phyloP scores from a whole-genome alignment of 2,888 invertebrate genomes.

The Phortica magna region DNA sequence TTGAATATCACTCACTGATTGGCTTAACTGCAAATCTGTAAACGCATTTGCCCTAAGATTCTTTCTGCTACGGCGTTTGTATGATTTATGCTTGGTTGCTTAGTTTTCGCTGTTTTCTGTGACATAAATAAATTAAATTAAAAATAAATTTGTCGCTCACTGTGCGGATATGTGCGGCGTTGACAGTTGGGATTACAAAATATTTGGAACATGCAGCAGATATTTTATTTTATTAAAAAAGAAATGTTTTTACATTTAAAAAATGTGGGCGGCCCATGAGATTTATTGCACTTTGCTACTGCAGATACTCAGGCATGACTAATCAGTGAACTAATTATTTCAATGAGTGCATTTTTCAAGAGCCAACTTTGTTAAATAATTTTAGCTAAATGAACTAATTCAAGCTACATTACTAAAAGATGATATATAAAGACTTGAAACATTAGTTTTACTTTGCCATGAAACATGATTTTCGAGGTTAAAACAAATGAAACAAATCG shows the following conservation, averaged over 20 bases:
- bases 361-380: not conserved
- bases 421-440: no score
- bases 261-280: not conserved
- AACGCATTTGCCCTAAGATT: not conserved
- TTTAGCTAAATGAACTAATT: no score
- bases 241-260: not conserved
- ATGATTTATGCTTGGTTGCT: conserved; percentile 52
- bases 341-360: no score
- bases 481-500: not conserved
- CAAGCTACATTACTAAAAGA: no score
- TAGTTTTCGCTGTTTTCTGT: conserved; percentile 24
- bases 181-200: conserved; percentile 32
- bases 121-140: conserved; percentile 48
- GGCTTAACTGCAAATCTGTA: conserved; percentile 5
- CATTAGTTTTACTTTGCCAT: not conserved
- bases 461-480: not conserved
- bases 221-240: not conserved
- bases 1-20: not conserved
- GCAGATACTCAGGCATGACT: not conserved
- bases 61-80: conserved; percentile 34
- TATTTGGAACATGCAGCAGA: conserved; percentile 3
- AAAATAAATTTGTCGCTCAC: conserved; percentile 54
- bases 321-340: no score
- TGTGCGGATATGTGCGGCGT: conserved; percentile 9
- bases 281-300: not conserved